These are phyloP conservation scores for Chiridota heheva DNA, from an alignment of 35 echinoderm and acorn worm species.

Conservation along the genomic window DNA sequence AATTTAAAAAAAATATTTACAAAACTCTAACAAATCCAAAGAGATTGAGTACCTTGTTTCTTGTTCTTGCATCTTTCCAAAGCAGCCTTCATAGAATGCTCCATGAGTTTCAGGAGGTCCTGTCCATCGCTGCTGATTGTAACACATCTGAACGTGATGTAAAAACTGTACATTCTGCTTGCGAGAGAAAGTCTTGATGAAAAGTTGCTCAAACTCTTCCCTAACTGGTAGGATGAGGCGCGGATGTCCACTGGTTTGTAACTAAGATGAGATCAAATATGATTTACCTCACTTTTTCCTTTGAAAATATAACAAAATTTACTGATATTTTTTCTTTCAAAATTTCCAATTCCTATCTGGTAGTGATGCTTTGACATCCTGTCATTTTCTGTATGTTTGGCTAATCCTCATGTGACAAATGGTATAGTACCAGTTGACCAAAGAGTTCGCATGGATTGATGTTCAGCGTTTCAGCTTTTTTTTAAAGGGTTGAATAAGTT, in stretches of 20 bases:
- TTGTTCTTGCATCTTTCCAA: conserved; percentile 36
- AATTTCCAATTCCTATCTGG: too few relatives aligned
- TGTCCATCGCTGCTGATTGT: conserved; percentile 53
- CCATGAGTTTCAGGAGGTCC: conserved; percentile 78
- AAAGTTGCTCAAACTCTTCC: conserved; percentile 75
- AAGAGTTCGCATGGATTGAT: too few relatives aligned
- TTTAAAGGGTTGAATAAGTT: too few relatives aligned
- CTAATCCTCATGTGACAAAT: too few relatives aligned
- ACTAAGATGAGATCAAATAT: conserved; percentile 30
- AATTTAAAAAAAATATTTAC: too few relatives aligned
- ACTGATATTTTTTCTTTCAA: background rate
- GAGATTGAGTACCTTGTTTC: background rate
- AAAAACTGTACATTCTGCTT: conserved; percentile 89
- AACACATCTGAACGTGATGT: conserved; percentile 85
- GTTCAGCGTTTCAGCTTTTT: too few relatives aligned
- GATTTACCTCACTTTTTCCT: background rate
- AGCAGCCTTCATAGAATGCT: conserved; percentile 57
- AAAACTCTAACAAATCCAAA: too few relatives aligned
- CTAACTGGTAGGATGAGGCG: conserved; percentile 75
- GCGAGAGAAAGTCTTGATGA: conserved; percentile 63
- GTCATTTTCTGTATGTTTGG: background rate
- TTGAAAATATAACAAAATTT: background rate
- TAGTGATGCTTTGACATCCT: too few relatives aligned
- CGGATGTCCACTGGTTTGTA: conserved; percentile 95
- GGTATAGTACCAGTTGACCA: too few relatives aligned